Evolutionary conservation across 2,888 invertebrate genomes (phyloP).

Genomic region (Caenorhabditis sinica): DNA sequence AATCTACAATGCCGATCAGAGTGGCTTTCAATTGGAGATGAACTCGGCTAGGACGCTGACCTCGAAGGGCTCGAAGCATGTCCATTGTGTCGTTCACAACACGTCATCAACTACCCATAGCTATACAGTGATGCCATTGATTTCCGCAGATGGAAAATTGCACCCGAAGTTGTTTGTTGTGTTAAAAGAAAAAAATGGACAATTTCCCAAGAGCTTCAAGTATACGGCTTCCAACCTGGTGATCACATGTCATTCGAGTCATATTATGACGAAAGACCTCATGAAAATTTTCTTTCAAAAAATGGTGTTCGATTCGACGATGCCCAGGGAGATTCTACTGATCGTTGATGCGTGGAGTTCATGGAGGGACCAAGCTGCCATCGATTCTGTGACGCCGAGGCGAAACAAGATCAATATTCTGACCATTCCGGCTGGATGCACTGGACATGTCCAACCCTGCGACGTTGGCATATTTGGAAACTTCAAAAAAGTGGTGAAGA

Average conservation of each 20-base stretch:
- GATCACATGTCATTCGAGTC: neutral
- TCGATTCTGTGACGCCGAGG: constrained; percentile 6
- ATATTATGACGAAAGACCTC: constrained; percentile 22
- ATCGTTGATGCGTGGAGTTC: constrained; percentile 8
- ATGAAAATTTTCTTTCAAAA: constrained; percentile 17
- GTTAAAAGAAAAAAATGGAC: neutral
- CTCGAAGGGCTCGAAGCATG: neutral
- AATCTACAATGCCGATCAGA: constrained; percentile 13
- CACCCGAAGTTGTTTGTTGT: neutral
- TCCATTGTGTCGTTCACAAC: neutral
- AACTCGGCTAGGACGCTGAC: neutral
- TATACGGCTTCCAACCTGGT: neutral
- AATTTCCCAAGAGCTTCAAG: neutral
- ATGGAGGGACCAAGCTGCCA: constrained; percentile 10
- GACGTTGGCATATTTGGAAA: too few relatives aligned
- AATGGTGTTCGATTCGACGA: neutral
- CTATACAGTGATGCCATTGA: neutral
- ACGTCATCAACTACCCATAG: neutral
- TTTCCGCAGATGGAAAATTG: neutral
- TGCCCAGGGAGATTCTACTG: constrained; percentile 7
- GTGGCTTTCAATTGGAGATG: constrained; percentile 10
- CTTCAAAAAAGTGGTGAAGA: too few relatives aligned
- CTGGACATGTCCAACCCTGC: too few relatives aligned
- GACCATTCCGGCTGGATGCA: too few relatives aligned
- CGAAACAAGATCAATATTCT: neutral